Conservation (phyloP, 2,888 invertebrate species). For the Agrotis ipsilon region DNA sequence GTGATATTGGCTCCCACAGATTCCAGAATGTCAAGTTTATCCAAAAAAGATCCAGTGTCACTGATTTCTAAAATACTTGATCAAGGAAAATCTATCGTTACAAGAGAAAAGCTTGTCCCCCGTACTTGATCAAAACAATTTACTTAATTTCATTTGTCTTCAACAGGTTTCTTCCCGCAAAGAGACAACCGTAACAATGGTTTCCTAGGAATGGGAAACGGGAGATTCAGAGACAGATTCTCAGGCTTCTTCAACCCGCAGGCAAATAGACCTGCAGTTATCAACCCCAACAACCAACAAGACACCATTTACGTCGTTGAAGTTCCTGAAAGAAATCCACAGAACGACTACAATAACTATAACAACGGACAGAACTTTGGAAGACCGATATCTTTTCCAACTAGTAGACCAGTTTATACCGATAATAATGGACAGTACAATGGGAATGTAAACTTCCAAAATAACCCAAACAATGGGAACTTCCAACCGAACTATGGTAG, state of each 20-base stretch:
- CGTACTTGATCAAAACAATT: not conserved
- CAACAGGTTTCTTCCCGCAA: constrained; percentile 76
- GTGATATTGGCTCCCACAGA: not conserved
- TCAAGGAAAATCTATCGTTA: constrained; percentile 2
- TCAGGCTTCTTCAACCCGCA: constrained; percentile 63
- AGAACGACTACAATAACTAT: constrained; percentile 33
- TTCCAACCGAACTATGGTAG: constrained; percentile 18
- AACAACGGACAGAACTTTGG: constrained; percentile 40
- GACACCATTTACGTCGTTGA: constrained; percentile 41
- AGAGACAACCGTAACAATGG: constrained; percentile 70
- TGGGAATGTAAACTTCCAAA: constrained; percentile 51
- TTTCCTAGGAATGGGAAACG: constrained; percentile 59
- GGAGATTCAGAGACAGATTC: constrained; percentile 67
- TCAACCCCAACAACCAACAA: constrained; percentile 16
- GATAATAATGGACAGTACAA: constrained; percentile 23
- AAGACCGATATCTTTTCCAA: constrained; percentile 40
- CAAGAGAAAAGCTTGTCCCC: not conserved
- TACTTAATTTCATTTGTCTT: constrained; percentile 13
- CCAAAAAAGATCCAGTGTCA: too few species aligned
- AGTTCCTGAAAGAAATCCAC: constrained; percentile 1
- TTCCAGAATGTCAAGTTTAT: too few species aligned
- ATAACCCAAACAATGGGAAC: constrained; percentile 16
- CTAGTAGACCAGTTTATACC: constrained; percentile 21
- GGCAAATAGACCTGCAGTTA: constrained; percentile 51
- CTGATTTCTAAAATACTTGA: constrained; percentile 2